phyloP scores from a whole-genome alignment of 2,113 vertebrate species.

The Sylvilagus bachmani region DNA sequence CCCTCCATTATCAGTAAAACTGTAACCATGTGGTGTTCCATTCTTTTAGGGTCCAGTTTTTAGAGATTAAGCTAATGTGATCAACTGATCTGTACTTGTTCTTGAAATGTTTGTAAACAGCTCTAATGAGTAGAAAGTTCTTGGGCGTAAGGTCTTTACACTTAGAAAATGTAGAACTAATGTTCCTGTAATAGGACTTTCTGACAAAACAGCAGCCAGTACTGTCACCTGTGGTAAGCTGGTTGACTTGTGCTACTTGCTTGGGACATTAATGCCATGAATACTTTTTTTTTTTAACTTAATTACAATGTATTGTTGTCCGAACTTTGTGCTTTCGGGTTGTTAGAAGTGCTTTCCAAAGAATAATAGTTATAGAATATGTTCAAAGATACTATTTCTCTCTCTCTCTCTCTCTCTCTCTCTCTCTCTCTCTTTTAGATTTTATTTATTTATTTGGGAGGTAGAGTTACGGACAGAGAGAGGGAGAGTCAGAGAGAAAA shows the following conservation, averaged over 20 bases:
- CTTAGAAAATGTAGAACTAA: not conserved
- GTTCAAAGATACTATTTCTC: not conserved
- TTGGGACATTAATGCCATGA: not conserved
- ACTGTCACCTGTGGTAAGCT: not conserved
- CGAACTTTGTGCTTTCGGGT: not conserved
- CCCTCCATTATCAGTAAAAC: not conserved
- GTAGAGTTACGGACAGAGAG: no score
- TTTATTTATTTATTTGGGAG: no score
- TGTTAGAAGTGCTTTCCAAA: not conserved
- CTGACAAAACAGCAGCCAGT: not conserved
- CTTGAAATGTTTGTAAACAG: not conserved
- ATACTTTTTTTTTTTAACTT: not conserved
- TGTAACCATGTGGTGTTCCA: not conserved
- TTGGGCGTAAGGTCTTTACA: not conserved
- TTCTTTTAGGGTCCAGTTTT: not conserved
- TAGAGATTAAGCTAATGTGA: not conserved
- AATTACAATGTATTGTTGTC: not conserved
- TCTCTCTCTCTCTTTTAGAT: no score
- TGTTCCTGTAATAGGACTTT: not conserved
- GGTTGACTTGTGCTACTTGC: not conserved
- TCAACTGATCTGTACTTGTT: not conserved
- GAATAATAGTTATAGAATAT: constrained; percentile 9
- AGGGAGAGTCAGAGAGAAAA: no score
- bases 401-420: no score
- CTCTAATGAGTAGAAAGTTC: not conserved